Conservation (phyloP, 2,113 vertebrate genomes). For the Tenrec ecaudatus region DNA sequence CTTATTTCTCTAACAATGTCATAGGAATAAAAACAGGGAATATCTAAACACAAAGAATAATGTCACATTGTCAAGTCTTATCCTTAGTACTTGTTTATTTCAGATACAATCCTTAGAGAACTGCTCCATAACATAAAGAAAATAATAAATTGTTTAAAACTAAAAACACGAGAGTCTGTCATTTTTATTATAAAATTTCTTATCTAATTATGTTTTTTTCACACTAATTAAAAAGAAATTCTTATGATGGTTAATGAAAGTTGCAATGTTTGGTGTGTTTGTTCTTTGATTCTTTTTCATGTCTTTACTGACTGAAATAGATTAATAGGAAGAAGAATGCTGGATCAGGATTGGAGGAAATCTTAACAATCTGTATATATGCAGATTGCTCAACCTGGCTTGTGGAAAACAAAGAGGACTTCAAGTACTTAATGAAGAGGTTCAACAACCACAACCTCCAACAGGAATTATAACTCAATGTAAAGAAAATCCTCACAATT, state of each 20-base stretch:
- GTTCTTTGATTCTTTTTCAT: not conserved
- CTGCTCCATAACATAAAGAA: not conserved
- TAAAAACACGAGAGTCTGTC: not conserved
- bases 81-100: not conserved
- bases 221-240: conserved; percentile 14
- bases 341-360: too few relatives aligned
- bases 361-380: too few relatives aligned
- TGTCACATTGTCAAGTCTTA: not conserved
- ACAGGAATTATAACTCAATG: too few relatives aligned
- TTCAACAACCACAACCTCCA: too few relatives aligned
- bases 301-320: not conserved
- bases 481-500: too few relatives aligned
- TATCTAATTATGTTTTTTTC: not conserved
- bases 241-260: not conserved
- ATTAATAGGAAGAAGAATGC: too few relatives aligned
- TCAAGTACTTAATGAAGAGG: too few relatives aligned
- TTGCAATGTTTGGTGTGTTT: not conserved
- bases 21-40: conserved; percentile 1
- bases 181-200: conserved; percentile 26
- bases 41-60: conserved; percentile 5
- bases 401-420: too few relatives aligned
- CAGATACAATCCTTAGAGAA: not conserved
- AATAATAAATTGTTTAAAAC: not conserved
- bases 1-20: not conserved
- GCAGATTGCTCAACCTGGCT: too few relatives aligned